phyloP scores from a whole-genome alignment of 2,888 invertebrate species.

The Lepidonotus clava region DNA sequence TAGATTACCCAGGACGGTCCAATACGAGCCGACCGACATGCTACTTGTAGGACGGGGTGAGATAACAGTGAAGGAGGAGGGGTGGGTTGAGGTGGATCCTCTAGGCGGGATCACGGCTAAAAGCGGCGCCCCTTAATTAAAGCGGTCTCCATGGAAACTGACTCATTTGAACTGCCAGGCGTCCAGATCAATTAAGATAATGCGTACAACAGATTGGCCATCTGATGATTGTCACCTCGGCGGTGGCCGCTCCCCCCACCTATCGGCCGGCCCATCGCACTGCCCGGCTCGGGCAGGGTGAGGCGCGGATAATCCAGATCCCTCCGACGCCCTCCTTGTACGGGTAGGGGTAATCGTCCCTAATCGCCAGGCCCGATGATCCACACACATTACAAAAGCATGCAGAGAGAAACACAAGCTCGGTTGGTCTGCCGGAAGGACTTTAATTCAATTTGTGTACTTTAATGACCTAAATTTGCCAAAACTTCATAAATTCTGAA shows the following conservation, averaged over 20 bases:
- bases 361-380: no score
- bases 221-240: conserved; percentile 41
- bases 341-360: no score
- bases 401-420: no score
- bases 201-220: conserved; percentile 43
- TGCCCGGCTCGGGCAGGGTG: not conserved
- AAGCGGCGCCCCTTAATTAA: conserved; percentile 35
- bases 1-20: no score
- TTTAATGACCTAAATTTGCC: no score
- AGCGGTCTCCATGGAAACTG: conserved; percentile 48
- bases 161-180: conserved; percentile 49
- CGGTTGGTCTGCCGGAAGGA: no score
- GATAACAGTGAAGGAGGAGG: not conserved
- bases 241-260: not conserved
- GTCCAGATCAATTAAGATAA: conserved; percentile 52
- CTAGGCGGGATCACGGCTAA: conserved; percentile 14
- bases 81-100: not conserved
- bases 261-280: conserved; percentile 5
- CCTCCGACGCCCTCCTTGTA: no score
- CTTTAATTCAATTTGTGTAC: no score
- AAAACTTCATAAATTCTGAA: no score
- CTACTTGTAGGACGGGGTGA: not conserved
- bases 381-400: no score
- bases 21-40: not conserved
- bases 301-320: not conserved